Evolutionary conservation across 2,888 invertebrate genomes (phyloP), one percentile per base, ranked within the genome.

Genomic region (Drosophila multiciliata): DNA sequence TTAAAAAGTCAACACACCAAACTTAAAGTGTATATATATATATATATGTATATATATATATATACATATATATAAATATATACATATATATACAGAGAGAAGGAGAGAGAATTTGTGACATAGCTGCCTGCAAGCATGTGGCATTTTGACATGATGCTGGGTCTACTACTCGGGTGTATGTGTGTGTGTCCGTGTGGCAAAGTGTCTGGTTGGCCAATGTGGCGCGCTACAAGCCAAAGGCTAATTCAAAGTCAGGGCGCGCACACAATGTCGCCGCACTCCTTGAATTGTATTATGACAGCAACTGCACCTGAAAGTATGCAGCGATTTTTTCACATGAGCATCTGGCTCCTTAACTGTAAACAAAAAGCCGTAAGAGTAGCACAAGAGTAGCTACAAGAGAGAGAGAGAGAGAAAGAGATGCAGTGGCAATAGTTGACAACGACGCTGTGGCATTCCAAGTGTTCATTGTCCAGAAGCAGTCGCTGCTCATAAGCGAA

Each of bases 391-490:
- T 23, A 23, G 23, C n/a, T 54, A 70, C 17, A 17, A 33, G 12
- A 15, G 32, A 8, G n/a, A 15, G 17, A 45, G 6, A 49, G 12
- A 26, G 49, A 49, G 29, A 26, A 3, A 26, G 3, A 5, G 29
- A 29, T 29, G 77, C 29, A 29, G 60, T 71, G 82, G 79, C 75
- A 82, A 82, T 75, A 75, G 75, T 69, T 75, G 69, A 55, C 70
- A 75, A 78, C 82, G 82, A 71, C 60, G 82, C 77, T 80, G 65
- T 72, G 90, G 83, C 83, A 87, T 86, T 75, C 83, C 87, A 83
- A 83, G 71, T 90, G 90, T 70, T 80, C 88, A 88, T 89, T 85
- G 85, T 88, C 86, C 90, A 80, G 60, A 69, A 57, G 15, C 40
- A 69, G 52, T 50, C 32, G 74, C 79, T 65, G 67, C 64, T 82